Evolutionary conservation across 1,140 invertebrate species (phyloP), one percentile per base, ranked within the genome.

Genomic region (Dolichoris vasculosae): DNA sequence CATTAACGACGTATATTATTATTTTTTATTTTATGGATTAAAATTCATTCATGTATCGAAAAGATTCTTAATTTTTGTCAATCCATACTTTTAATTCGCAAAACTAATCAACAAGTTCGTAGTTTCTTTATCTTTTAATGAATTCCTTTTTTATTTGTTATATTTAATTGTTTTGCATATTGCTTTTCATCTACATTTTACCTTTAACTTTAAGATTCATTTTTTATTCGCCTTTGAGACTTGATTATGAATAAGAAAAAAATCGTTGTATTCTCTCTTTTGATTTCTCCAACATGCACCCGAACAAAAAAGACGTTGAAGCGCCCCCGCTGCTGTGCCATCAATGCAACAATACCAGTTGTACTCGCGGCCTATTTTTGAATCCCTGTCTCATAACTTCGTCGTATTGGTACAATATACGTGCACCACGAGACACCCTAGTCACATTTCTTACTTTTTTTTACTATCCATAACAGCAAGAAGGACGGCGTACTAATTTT

Each of bases 281-380:
- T 13, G 6, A 6, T 13, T 9, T 4, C 7, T 59, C 55, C 9
- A 4, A 2, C 51, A 9, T 26, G 20, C 55, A 59, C 55, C 23
- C 55, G 55, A 20, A 59, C 20, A 26, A 23, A 71, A 32, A 63
- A 63, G 63, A n/a, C 67, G 78, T 11, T 69, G 48, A 32, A 38
- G 80, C 76, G 76, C 86, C 86, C 85, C 79, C 76, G 82, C 69
- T 73, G 83, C 69, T 78, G 77, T 32, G 48, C 55, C 69, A 55
- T 67, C 81, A 73, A 67, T 63, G 71, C 75, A 40, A 86, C 75
- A 86, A 76, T 84, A 75, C 43, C 20, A 69, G 76, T 84, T 79
- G 59, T 67, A 30, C 55, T 63, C 43, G 51, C 38, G 63, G 63
- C 7, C 15, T 51, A 2, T 26, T 59, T 79, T 38, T 48, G 7